These are phyloP conservation scores for Cordilura impudica DNA, from an alignment of 2,888 invertebrate species.

Conservation along the genomic window DNA sequence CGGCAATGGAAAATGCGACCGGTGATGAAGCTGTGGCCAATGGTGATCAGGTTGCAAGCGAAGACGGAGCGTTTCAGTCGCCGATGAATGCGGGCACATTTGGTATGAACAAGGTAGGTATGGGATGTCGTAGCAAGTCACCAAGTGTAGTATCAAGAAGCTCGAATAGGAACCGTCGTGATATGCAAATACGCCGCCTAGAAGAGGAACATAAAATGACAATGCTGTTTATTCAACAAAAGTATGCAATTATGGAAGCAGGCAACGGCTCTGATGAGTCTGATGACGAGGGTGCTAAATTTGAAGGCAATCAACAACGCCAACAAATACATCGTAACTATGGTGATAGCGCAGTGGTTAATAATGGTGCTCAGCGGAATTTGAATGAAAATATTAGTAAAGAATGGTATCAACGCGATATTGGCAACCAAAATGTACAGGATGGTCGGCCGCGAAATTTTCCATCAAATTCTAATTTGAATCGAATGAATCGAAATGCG, in stretches of 20 bases:
- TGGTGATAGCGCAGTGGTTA: not conserved
- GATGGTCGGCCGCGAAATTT: not conserved
- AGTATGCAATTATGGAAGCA: not conserved
- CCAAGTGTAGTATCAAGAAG: not conserved
- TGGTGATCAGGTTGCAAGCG: not conserved
- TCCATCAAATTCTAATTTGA: not conserved
- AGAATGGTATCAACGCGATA: not conserved
- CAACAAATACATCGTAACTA: not conserved
- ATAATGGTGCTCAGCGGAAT: constrained; percentile 1
- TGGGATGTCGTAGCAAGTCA: not conserved
- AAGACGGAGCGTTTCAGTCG: not conserved
- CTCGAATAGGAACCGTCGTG: not conserved
- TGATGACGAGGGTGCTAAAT: not conserved
- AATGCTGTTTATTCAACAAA: not conserved
- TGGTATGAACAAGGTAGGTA: not conserved
- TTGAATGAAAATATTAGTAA: not conserved
- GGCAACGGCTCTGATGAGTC: constrained; percentile 1
- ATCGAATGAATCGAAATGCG: not conserved
- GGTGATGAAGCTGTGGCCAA: not conserved
- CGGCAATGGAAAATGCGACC: not conserved
- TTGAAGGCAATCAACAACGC: not conserved
- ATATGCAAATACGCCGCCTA: not conserved
- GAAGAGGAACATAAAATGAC: not conserved
- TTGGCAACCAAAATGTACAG: not conserved
- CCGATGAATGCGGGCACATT: not conserved